Conservation (phyloP, 1,140 invertebrate species). For the Drosophila busckii region DNA sequence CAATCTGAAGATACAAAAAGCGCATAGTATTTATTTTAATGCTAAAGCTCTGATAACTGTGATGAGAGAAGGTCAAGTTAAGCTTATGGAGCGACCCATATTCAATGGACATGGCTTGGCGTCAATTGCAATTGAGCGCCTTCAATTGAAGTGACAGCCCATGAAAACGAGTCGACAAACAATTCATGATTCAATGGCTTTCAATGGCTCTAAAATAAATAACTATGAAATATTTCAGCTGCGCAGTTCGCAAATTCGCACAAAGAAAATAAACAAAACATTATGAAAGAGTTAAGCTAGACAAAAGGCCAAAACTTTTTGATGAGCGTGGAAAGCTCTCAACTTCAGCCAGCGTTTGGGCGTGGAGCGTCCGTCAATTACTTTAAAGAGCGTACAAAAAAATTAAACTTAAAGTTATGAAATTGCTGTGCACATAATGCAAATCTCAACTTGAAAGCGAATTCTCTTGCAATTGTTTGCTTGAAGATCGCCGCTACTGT, state of each 20-base stretch:
- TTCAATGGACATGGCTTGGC: constrained; percentile 38
- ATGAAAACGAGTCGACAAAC: constrained; percentile 67
- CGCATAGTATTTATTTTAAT: too few species aligned
- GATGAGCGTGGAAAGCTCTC: constrained; percentile 51
- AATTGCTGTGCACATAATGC: constrained; percentile 28
- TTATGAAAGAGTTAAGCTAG: constrained; percentile 24
- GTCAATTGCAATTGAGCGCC: constrained; percentile 60
- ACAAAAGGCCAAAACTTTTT: constrained; percentile 45
- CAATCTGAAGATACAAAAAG: too few species aligned
- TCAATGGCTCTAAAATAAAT: constrained; percentile 42
- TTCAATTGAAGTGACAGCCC: constrained; percentile 65
- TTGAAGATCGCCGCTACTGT: constrained; percentile 25
- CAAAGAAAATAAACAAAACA: constrained; percentile 15
- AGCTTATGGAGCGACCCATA: constrained; percentile 51
- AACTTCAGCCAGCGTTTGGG: constrained; percentile 26
- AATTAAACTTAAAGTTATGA: constrained; percentile 21
- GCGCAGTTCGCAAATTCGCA: constrained; percentile 26
- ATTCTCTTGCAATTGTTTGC: constrained; percentile 37
- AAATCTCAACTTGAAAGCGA: constrained; percentile 21
- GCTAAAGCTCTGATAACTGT: not conserved
- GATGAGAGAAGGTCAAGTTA: not conserved
- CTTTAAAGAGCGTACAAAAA: too few species aligned
- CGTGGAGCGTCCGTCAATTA: constrained; percentile 49
- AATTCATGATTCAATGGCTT: constrained; percentile 51
- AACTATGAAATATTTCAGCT: constrained; percentile 17